phyloP scores from a whole-genome alignment of 2,888 invertebrate species.

The Caradrina kadenii region DNA sequence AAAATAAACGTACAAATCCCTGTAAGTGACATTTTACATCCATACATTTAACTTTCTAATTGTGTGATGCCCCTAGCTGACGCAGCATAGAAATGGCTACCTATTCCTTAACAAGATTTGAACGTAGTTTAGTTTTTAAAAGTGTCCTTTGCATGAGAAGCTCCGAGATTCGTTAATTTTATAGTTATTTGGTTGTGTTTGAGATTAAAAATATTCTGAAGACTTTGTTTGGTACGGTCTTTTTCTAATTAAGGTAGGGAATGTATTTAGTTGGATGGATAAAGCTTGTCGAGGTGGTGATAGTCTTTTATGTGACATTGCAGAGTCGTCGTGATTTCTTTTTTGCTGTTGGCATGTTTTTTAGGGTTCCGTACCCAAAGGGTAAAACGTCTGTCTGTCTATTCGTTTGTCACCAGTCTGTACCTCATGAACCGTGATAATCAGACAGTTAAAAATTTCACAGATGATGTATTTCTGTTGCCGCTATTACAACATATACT shows the following conservation, averaged over 20 bases:
- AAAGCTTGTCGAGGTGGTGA: conserved; percentile 15
- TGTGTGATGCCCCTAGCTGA: conserved; percentile 35
- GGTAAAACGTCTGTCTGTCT: too few relatives aligned
- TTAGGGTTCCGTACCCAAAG: too few relatives aligned
- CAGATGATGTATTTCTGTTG: too few relatives aligned
- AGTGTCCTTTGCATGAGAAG: conserved; percentile 15
- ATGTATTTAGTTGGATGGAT: conserved; percentile 25
- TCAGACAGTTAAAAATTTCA: too few relatives aligned
- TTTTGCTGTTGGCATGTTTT: background rate
- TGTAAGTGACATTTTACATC: conserved; percentile 62
- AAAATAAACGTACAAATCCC: conserved; percentile 58
- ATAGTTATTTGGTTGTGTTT: conserved; percentile 37
- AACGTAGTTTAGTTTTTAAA: conserved; percentile 49
- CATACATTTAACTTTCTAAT: conserved; percentile 60
- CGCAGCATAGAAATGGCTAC: conserved; percentile 44
- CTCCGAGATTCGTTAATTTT: conserved; percentile 53
- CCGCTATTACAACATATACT: too few relatives aligned
- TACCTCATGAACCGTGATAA: too few relatives aligned
- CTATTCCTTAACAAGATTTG: conserved; percentile 23
- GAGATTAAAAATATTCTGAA: conserved; percentile 47
- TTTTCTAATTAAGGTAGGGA: conserved; percentile 41
- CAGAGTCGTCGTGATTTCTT: background rate
- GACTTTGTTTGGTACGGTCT: conserved; percentile 27
- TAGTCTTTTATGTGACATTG: conserved; percentile 8
- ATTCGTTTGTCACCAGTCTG: too few relatives aligned